Conservation (phyloP, 2,113 vertebrate species). For the Marmota monax region DNA sequence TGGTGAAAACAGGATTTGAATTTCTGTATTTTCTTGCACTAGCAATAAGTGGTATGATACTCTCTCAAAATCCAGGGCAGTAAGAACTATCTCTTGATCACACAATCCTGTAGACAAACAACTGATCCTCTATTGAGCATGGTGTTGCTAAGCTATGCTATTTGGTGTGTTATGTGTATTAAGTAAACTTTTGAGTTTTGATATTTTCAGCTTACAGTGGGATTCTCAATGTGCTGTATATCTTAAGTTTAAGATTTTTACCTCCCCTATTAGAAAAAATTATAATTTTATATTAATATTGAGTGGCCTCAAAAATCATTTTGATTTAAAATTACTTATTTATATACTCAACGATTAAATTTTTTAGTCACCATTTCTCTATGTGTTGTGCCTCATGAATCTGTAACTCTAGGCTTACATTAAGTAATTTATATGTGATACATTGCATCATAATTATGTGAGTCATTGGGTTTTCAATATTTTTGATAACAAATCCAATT, state of each 20-base stretch:
- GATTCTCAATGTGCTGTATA: rapidly evolving
- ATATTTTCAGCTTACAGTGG: not conserved
- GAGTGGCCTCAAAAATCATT: not conserved
- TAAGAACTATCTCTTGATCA: not conserved
- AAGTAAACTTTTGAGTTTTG: not conserved
- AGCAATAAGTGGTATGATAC: too few species aligned
- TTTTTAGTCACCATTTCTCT: too few species aligned
- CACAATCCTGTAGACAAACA: not conserved
- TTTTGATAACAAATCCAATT: not conserved
- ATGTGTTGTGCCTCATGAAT: not conserved
- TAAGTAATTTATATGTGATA: not conserved
- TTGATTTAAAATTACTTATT: not conserved
- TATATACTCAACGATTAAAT: not conserved
- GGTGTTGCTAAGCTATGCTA: not conserved
- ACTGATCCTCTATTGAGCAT: rapidly evolving
- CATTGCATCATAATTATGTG: not conserved
- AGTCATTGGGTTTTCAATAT: not conserved
- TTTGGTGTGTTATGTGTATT: too few species aligned
- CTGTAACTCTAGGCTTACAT: not conserved
- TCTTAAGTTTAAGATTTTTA: too few species aligned
- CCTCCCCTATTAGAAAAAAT: not conserved
- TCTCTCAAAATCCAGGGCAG: not conserved
- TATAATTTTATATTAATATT: not conserved
- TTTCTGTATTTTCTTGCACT: not conserved
- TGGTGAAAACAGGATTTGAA: not conserved